Conservation (phyloP, 2,888 invertebrate genomes). For the Thera britannica region DNA sequence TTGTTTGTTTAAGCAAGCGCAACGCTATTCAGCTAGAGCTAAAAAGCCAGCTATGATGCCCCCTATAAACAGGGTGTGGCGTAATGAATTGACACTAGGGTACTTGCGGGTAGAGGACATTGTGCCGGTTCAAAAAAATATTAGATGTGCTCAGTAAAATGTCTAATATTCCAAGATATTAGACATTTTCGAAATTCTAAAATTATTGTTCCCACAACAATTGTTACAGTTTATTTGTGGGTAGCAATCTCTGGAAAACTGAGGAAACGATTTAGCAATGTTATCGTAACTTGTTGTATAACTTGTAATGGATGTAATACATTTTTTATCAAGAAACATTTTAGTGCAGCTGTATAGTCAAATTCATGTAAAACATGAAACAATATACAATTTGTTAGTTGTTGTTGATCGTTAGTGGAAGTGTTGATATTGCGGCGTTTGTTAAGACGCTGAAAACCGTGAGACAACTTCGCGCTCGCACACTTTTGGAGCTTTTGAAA, state of each 20-base stretch:
- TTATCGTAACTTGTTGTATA: no score
- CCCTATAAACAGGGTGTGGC: not conserved
- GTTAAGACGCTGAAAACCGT: slow-evolving; percentile 41
- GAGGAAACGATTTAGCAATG: not conserved
- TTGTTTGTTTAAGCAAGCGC: slow-evolving; percentile 4
- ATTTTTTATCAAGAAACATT: not conserved
- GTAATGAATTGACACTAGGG: no score
- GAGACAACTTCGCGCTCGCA: no score
- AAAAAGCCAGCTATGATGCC: slow-evolving; percentile 15
- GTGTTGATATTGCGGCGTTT: slow-evolving; percentile 70
- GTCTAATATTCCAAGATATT: no score
- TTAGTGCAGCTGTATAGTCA: not conserved
- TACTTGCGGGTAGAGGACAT: no score
- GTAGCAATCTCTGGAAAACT: not conserved
- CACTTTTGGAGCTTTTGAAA: no score
- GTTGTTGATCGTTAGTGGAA: slow-evolving; percentile 65
- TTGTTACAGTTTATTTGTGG: not conserved
- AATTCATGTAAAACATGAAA: slow-evolving; percentile 21
- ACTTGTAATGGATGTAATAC: no score
- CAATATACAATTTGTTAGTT: slow-evolving; percentile 41
- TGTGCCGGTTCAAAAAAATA: no score
- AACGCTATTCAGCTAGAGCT: slow-evolving; percentile 21
- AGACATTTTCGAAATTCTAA: no score
- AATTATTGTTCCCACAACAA: not conserved
- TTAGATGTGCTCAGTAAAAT: no score